These are phyloP conservation scores for Callithrix jacchus DNA, from an alignment of 2,113 vertebrate genomes.

Conservation along the genomic window DNA sequence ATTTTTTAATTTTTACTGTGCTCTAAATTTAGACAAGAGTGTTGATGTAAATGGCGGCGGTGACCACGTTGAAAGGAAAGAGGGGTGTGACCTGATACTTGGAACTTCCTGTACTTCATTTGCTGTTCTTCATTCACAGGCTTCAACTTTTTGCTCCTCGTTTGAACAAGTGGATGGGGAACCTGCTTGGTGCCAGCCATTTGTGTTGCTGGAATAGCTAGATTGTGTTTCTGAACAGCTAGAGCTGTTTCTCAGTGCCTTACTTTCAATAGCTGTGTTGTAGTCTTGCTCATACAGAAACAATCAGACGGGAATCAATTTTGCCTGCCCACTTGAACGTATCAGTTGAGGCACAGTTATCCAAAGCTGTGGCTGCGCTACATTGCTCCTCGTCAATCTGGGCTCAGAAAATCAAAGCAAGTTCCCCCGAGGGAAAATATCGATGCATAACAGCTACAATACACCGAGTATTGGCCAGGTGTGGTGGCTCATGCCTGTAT, in stretches of 20 bases:
- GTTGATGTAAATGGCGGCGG: rapidly evolving
- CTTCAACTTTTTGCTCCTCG: background rate
- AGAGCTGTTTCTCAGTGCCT: background rate
- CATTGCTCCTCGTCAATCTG: background rate
- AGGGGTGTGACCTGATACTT: background rate
- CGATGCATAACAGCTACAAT: background rate
- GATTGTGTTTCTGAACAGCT: background rate
- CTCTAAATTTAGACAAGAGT: background rate
- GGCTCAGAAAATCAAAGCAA: background rate
- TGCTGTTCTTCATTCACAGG: background rate
- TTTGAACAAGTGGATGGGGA: background rate
- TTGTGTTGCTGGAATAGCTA: background rate
- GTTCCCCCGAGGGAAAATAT: background rate
- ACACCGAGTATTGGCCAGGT: rapidly evolving
- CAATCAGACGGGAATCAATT: background rate
- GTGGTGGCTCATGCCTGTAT: too few species aligned
- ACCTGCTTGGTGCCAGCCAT: background rate
- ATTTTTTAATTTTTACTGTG: background rate
- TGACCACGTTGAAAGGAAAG: background rate
- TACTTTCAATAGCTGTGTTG: background rate
- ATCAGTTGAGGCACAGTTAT: background rate
- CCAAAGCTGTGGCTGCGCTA: background rate
- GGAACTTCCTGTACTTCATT: background rate
- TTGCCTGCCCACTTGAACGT: background rate
- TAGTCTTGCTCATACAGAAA: background rate